Conservation (phyloP, 2,797 vertebrate species). For the Neosilurus hyrtlii region DNA sequence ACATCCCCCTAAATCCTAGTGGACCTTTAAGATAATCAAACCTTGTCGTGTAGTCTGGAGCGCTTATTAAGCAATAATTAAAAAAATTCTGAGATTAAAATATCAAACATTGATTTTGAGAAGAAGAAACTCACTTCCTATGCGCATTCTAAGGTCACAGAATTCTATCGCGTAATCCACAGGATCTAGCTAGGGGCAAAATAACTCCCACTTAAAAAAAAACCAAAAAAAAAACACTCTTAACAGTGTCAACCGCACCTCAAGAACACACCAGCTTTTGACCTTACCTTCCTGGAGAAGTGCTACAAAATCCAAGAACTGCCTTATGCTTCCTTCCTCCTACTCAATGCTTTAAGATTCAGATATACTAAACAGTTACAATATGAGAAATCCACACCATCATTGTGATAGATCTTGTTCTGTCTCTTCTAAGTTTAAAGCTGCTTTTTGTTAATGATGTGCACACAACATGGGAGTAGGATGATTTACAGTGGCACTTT, state of each 20-base stretch:
- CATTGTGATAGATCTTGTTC: conserved; percentile 49
- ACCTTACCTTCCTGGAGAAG: conserved; percentile 24
- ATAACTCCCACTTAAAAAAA: conserved; percentile 36
- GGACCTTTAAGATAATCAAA: too few species aligned
- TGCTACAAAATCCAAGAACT: conserved; percentile 17
- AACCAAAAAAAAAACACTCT: background rate
- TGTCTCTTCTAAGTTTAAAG: conserved; percentile 40
- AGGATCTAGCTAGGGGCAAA: conserved; percentile 15
- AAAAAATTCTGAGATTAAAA: too few species aligned
- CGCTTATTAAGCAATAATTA: background rate
- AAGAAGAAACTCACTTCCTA: background rate
- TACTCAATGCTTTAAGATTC: conserved; percentile 59
- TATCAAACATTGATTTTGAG: conserved; percentile 6
- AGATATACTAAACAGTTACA: conserved; percentile 54
- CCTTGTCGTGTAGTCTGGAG: too few species aligned
- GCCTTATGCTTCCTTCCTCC: conserved; percentile 1
- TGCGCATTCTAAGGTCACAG: conserved; percentile 12
- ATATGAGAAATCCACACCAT: conserved; percentile 60
- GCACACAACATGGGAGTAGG: conserved; percentile 59
- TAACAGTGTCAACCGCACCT: conserved; percentile 10
- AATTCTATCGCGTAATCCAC: background rate
- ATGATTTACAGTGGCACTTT: conserved; percentile 68
- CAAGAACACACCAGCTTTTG: conserved; percentile 27
- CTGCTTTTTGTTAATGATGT: conserved; percentile 58
- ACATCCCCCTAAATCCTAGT: too few species aligned